Percentiles rank a stretch among this genome's conserved stretches.
phyloP scores from a whole-genome alignment of 2,888 invertebrate genomes.

The Palloptera scutellata region DNA sequence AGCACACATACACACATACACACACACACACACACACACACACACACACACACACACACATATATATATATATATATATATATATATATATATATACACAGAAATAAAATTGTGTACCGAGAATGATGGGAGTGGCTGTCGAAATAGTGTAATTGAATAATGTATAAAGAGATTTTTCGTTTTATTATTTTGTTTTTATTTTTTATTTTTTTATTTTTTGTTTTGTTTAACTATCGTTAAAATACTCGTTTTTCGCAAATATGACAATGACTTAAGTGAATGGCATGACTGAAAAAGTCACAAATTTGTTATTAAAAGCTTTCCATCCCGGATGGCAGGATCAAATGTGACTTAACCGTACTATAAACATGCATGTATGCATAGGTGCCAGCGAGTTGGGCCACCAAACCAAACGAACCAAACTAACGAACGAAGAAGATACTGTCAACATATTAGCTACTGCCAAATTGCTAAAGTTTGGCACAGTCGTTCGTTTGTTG shows the following conservation, averaged over 20 bases:
- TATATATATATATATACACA: slow-evolving; percentile 4
- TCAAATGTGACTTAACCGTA: slow-evolving; percentile 48
- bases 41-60: not conserved
- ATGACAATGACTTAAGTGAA: no score
- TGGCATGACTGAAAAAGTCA: slow-evolving; percentile 13
- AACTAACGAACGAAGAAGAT: slow-evolving; percentile 42
- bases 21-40: slow-evolving; percentile 1
- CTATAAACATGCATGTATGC: slow-evolving; percentile 39
- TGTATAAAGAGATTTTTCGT: no score
- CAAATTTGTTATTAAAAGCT: slow-evolving; percentile 47
- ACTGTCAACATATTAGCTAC: slow-evolving; percentile 56
- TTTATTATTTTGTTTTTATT: no score
- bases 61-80: not conserved
- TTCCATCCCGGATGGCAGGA: slow-evolving; percentile 20
- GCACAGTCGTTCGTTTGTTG: not conserved
- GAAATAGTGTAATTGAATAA: no score
- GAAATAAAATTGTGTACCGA: not conserved
- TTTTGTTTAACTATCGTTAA: no score
- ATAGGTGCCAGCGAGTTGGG: slow-evolving; percentile 13
- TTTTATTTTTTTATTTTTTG: no score
- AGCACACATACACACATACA: slow-evolving; percentile 1
- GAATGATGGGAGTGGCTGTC: not conserved
- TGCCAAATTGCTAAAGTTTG: slow-evolving; percentile 20
- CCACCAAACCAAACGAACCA: slow-evolving; percentile 21
- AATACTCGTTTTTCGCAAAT: no score